Percentiles rank a stretch among this genome's conserved stretches.
These are phyloP conservation scores for Ophioninae sp. DNA, from an alignment of 2,888 invertebrate species.

Conservation along the genomic window DNA sequence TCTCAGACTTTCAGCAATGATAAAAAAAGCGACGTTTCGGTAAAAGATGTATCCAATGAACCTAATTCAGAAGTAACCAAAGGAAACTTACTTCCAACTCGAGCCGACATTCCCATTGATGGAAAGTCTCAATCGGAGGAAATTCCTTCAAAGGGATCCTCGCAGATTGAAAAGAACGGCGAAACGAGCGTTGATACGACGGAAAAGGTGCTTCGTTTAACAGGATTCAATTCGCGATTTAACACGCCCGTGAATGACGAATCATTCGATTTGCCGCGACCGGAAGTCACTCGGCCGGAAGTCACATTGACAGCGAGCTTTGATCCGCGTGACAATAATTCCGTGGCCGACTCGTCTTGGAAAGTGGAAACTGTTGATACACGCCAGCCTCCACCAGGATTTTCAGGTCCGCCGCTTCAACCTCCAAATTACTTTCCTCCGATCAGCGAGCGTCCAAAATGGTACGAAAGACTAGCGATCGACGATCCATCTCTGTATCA, in stretches of 20 bases:
- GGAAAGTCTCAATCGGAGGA: neutral
- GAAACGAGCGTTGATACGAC: neutral
- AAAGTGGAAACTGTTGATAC: neutral
- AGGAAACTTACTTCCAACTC: neutral
- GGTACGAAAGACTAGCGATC: neutral
- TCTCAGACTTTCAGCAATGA: neutral
- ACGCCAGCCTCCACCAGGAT: neutral
- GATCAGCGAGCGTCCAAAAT: neutral
- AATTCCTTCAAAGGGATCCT: neutral
- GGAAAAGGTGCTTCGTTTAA: neutral
- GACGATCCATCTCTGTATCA: conserved; percentile 44
- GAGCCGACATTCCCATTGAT: neutral
- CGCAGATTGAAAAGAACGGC: neutral
- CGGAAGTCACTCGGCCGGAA: neutral
- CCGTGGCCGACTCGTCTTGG: neutral
- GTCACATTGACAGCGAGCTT: neutral
- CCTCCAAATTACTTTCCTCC: neutral
- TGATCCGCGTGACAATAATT: neutral
- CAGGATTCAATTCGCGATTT: conserved; percentile 9
- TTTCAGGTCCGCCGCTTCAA: neutral
- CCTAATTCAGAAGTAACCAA: neutral
- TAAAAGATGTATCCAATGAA: neutral
- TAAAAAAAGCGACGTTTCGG: neutral
- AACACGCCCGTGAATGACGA: neutral
- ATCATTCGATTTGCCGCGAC: neutral